Evolutionary conservation across 37 sponge, comb jelly and placozoan genomes (phyloP), one percentile per base, ranked within the genome.

Genomic region (Aplysina aerophoba): DNA sequence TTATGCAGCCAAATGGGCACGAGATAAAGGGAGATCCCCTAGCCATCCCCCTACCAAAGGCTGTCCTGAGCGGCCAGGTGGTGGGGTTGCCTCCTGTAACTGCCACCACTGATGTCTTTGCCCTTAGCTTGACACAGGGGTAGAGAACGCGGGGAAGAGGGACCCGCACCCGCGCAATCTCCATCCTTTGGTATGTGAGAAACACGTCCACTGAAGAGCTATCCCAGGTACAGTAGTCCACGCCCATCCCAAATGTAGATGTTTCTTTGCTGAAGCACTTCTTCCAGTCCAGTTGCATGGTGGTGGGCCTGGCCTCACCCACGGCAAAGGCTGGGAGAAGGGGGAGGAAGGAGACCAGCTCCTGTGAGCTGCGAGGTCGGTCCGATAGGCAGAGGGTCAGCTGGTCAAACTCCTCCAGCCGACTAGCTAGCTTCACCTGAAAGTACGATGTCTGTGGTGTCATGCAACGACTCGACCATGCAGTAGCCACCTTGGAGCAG

Each of bases 31-130:
- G 50, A 4, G 71, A 22, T 14, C 67, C 78, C 65, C 91, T 88
- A 36, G 40, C 64, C 58, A 93, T 87, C 0, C 91, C 93, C 27
- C 55, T 74, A 35, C 89, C 89, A 14, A 84, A 36, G n/a, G n/a
- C 19, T 1, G 21, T 19, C 11, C 3, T 50, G 0, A 16, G 34
- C 19, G 93, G 93, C 85, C 90, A 90, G 0, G 31, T 31, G 14
- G 57, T 25, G 0, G 93, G 90, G 66, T 84, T 87, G 34, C 69
- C 44, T 0, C 87, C 56, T 21, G 19, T 25, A 17, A 50, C 30
- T 20, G 77, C 74, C 50, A 81, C 24, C 15, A 22, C 25, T 24
- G 3, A 15, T 31, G 33, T 31, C 55, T 35, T 58, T 55, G 59
- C 31, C 15, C 24, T 30, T 0, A 57, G 30, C 30, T 20, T 57